A percentile compares a stretch with the other conserved stretches of the same genome.
phyloP scores from a whole-genome alignment of 2,797 vertebrate genomes.

The Gymnopithys bicolor region DNA sequence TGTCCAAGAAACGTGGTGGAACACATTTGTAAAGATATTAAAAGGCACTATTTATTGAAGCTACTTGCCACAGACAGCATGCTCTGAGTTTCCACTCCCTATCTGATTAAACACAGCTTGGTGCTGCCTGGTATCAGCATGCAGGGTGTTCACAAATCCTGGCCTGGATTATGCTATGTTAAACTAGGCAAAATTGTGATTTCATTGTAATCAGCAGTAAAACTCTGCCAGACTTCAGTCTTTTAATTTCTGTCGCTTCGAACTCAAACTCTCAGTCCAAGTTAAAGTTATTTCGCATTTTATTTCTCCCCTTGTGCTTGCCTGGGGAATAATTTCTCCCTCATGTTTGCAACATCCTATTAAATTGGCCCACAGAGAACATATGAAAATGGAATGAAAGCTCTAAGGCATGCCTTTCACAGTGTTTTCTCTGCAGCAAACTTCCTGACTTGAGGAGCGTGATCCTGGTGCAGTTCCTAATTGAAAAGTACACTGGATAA shows the following conservation, averaged over 20 bases:
- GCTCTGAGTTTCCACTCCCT: background rate
- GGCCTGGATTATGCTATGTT: background rate
- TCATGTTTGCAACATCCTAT: background rate
- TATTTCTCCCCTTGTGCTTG: background rate
- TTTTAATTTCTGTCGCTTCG: background rate
- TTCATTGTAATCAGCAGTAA: background rate
- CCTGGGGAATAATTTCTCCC: background rate
- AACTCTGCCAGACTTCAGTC: background rate
- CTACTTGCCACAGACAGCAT: background rate
- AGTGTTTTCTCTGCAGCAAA: background rate
- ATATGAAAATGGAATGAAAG: background rate
- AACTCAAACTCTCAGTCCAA: background rate
- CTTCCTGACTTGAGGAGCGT: background rate
- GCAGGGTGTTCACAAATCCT: background rate
- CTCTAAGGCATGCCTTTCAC: background rate
- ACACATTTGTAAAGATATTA: background rate
- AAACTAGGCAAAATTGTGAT: background rate
- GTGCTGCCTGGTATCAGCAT: background rate
- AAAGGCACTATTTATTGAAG: background rate
- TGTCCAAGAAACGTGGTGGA: background rate
- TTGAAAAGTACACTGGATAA: background rate
- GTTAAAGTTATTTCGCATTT: background rate
- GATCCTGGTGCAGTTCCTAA: background rate
- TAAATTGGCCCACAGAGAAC: background rate
- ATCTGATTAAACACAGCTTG: slow-evolving; percentile 36